Conservation (phyloP, 2,113 vertebrate genomes). For the Anas platyrhynchos region DNA sequence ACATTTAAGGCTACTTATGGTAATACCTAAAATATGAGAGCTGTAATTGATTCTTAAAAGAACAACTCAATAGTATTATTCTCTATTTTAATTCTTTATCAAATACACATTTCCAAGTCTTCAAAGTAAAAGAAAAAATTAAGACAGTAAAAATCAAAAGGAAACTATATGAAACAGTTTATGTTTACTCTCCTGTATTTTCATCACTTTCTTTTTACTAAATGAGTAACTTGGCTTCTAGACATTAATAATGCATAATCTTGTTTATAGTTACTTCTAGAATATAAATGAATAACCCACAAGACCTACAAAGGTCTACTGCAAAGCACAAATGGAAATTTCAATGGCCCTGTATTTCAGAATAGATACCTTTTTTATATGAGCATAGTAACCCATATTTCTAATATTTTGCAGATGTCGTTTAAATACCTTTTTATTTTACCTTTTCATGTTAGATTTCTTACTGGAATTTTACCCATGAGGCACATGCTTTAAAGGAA, state of each 20-base stretch:
- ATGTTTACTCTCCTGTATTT: background rate
- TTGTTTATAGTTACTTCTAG: background rate
- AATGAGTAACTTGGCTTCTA: background rate
- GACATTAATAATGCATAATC: background rate
- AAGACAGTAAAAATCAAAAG: background rate
- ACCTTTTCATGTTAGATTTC: background rate
- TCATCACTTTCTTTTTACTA: background rate
- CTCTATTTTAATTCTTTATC: background rate
- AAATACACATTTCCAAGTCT: background rate
- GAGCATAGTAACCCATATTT: background rate
- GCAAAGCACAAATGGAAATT: background rate
- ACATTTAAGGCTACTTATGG: background rate
- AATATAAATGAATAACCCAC: background rate
- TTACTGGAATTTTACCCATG: background rate
- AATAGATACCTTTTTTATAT: background rate
- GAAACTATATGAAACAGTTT: background rate
- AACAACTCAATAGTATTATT: background rate
- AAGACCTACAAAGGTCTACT: background rate
- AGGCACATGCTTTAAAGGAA: background rate
- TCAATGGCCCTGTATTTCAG: background rate
- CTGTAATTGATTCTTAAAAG: rapidly evolving
- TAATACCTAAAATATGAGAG: background rate
- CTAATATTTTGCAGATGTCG: background rate
- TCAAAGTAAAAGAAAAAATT: background rate
- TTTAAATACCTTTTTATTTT: background rate